Conservation (phyloP, 2,888 invertebrate genomes). For the Deilephila porcellus region DNA sequence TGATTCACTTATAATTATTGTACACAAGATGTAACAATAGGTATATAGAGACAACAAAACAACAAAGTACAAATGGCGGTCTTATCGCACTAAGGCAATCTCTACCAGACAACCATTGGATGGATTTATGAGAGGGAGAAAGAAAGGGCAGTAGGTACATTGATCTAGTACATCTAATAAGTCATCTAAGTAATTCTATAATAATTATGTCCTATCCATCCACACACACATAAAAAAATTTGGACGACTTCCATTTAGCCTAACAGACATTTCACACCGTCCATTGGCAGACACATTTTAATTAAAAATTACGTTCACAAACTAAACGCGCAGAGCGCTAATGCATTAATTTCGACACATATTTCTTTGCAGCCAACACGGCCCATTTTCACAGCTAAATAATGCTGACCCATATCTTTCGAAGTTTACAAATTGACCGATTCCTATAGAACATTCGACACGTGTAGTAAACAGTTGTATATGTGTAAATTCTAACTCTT, state of each 20-base stretch:
- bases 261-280: not conserved
- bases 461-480: slow-evolving; percentile 23
- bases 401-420: slow-evolving; percentile 19
- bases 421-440: slow-evolving; percentile 25
- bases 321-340: not conserved
- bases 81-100: too few relatives aligned
- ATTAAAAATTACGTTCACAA: not conserved
- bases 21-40: too few relatives aligned
- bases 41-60: too few relatives aligned
- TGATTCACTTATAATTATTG: too few relatives aligned
- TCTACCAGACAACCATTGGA: too few relatives aligned
- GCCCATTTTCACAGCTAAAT: slow-evolving; percentile 8
- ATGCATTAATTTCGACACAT: slow-evolving; percentile 27
- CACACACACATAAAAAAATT: not conserved
- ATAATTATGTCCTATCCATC: not conserved
- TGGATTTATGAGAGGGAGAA: too few relatives aligned
- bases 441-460: slow-evolving; percentile 14
- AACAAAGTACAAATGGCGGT: too few relatives aligned
- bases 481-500: not conserved
- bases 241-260: not conserved
- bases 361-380: not conserved
- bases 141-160: too few relatives aligned
- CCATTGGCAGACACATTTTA: not conserved
- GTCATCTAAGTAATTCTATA: too few relatives aligned
- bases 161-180: too few relatives aligned